Conservation (phyloP, 2,888 invertebrate species). For the Osmoderma eremita region DNA sequence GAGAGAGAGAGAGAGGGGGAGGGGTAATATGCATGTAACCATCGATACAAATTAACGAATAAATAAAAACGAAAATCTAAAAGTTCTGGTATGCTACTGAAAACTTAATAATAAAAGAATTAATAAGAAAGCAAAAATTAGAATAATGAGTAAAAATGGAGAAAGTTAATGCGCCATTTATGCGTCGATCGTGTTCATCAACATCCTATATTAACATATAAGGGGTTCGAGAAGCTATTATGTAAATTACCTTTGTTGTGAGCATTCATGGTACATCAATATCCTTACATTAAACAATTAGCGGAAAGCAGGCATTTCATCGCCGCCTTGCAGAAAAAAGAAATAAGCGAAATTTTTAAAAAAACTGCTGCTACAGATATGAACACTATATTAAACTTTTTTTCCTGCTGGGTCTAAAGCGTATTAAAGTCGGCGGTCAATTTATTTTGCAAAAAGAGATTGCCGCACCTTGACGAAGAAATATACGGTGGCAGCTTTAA, state of each 20-base stretch:
- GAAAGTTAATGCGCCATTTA: neutral
- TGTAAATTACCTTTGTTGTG: constrained; percentile 20
- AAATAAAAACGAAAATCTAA: too few species aligned
- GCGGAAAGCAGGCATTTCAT: constrained; percentile 11
- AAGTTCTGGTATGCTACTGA: too few species aligned
- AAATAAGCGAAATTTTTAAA: too few species aligned
- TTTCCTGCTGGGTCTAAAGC: neutral
- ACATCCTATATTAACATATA: constrained; percentile 4
- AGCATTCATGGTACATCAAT: constrained; percentile 6
- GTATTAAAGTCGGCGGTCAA: constrained; percentile 12
- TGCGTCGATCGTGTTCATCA: constrained; percentile 10
- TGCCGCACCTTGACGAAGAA: neutral
- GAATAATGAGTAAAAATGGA: too few species aligned
- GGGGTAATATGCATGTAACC: too few species aligned
- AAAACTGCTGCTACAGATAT: neutral
- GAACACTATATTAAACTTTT: constrained; percentile 22
- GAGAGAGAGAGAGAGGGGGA: too few species aligned
- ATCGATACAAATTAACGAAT: too few species aligned
- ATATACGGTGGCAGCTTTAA: constrained; percentile 7
- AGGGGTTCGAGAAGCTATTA: constrained; percentile 13
- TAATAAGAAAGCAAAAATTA: too few species aligned
- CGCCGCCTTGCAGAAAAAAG: constrained; percentile 1
- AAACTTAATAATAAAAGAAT: too few species aligned
- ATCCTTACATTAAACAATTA: constrained; percentile 24
- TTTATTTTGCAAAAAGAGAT: constrained; percentile 21